Evolutionary conservation across 2,888 invertebrate genomes (phyloP), one percentile per base, ranked within the genome.

Genomic region (Chrysolina oricalcia): DNA sequence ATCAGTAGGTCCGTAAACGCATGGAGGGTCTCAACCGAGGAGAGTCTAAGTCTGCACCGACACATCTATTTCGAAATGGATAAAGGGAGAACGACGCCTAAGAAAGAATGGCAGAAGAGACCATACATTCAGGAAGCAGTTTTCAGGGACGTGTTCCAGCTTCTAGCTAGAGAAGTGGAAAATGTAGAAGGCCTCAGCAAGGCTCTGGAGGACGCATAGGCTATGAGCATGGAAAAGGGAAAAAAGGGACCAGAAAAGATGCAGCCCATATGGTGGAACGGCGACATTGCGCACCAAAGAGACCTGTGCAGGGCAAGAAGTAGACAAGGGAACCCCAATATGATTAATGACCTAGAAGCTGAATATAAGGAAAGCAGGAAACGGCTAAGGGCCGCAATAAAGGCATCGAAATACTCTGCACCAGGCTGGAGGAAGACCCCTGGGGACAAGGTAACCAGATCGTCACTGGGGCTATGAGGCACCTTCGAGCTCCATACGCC

Each of bases 361-460:
- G 13, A 11, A 10, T 23, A 19, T 63, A 11, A 63, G 21, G 15
- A 63, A 63, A 15, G 23, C 15, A 6, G 13, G 9, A 8, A 15
- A n/a, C n/a, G n/a, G n/a, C n/a, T n/a, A 23, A 11, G n/a, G 15
- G 35, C 10, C 46, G 1, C 43, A 66, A 2, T n/a, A 8, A 19
- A 23, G 15, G 15, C 15, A 46, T 10, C 43, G 66, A 13, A 19
- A 66, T 6, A 19, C 46, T 66, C 2, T 66, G 48, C 17, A 19
- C n/a, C 1, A 48, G 46, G 8, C 19, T 66, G 21, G 46, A 66
- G 17, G 66, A 66, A 9, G 66, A 66, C 40, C 43, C 27, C 0
- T 66, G 23, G n/a, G 48, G 66, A 19, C 17, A 46, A 6, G 66
- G 46, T 9, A 43, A 66, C 17, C 6, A 46, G 15, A 66, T 66